Evolutionary conservation across 2,797 vertebrate genomes (phyloP).

Genomic region (Labeo calbasu): DNA sequence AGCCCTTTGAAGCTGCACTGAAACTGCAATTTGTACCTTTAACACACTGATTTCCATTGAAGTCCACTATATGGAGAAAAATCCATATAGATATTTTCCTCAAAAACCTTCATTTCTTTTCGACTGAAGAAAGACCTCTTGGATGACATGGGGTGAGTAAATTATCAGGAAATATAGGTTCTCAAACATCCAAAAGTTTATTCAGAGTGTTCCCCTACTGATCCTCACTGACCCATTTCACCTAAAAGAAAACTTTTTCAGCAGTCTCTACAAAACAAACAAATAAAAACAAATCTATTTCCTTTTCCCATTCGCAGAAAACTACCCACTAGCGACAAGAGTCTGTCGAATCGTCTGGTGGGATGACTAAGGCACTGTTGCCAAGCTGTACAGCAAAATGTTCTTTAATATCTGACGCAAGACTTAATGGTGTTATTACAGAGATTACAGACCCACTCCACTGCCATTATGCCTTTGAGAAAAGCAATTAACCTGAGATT

Average conservation of each 20-base stretch:
- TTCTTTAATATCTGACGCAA: conserved; percentile 4
- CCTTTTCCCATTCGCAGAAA: not conserved
- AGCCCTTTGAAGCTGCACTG: too few relatives aligned
- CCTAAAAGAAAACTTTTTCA: not conserved
- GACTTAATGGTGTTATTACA: conserved; percentile 6
- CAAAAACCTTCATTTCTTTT: too few relatives aligned
- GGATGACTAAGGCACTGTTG: not conserved
- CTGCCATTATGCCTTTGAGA: not conserved
- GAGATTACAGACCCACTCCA: conserved; percentile 8
- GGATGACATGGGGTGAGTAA: too few relatives aligned
- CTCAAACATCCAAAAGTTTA: not conserved
- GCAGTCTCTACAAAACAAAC: not conserved
- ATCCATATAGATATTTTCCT: too few relatives aligned
- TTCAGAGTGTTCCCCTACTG: not conserved
- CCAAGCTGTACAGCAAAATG: not conserved
- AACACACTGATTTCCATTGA: too few relatives aligned
- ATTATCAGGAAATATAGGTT: not conserved
- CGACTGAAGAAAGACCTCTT: too few relatives aligned
- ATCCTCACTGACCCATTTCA: not conserved
- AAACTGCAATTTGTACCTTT: too few relatives aligned
- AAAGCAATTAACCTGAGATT: conserved; percentile 13
- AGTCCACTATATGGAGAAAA: too few relatives aligned
- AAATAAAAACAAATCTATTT: not conserved
- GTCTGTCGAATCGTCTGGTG: not conserved
- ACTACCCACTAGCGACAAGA: not conserved